Conservation (phyloP, 2,888 invertebrate species). For the Lycophotia porphyrea region DNA sequence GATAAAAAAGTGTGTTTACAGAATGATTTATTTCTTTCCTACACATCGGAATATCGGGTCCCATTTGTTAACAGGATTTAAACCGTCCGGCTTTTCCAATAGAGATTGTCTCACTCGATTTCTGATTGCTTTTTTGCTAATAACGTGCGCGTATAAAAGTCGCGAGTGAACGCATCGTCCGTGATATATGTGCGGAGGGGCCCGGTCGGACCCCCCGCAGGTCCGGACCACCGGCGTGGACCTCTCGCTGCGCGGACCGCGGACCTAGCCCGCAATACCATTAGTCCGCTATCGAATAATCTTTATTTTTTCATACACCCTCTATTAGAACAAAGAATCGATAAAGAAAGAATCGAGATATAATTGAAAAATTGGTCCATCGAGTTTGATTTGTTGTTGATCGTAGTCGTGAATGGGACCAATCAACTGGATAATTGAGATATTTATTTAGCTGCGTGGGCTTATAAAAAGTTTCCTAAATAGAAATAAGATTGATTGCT, state of each 20-base stretch:
- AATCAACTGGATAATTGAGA: constrained; percentile 69
- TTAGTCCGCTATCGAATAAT: constrained; percentile 62
- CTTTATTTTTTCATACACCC: constrained; percentile 60
- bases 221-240: constrained; percentile 74
- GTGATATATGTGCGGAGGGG: constrained; percentile 64
- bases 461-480: constrained; percentile 20
- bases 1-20: constrained; percentile 33
- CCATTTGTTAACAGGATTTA: constrained; percentile 58
- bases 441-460: constrained; percentile 62
- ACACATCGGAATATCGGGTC: constrained; percentile 25
- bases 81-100: constrained; percentile 60
- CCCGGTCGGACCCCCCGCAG: constrained; percentile 33
- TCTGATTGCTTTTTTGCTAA: constrained; percentile 67
- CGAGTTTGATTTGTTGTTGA: constrained; percentile 64
- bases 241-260: constrained; percentile 66
- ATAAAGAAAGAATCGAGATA: constrained; percentile 59
- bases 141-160: constrained; percentile 66
- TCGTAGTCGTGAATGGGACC: constrained; percentile 64
- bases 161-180: constrained; percentile 56
- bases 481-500: constrained; percentile 22
- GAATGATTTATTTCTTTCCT: constrained; percentile 30
- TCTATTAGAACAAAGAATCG: constrained; percentile 62
- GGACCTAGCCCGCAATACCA: constrained; percentile 49
- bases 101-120: constrained; percentile 59
- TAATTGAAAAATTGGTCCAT: constrained; percentile 65